phyloP scores from a whole-genome alignment of 2,797 vertebrate genomes.

The Erethizon dorsatum region DNA sequence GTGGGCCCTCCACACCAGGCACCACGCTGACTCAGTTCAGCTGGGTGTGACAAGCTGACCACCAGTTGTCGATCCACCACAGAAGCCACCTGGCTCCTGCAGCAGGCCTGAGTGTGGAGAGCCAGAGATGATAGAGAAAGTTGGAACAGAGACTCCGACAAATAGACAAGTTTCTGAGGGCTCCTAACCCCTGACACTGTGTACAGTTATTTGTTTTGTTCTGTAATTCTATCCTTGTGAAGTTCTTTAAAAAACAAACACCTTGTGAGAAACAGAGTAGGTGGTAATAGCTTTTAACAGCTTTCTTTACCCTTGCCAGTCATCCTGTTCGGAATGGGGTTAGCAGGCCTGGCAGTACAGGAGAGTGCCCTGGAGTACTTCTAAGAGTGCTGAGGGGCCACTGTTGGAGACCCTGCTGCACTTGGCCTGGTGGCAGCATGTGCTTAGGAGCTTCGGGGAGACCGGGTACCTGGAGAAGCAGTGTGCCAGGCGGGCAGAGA shows the following conservation, averaged over 20 bases:
- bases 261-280: not conserved
- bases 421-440: not conserved
- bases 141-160: not conserved
- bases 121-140: not conserved
- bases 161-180: not conserved
- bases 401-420: not conserved
- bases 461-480: not conserved
- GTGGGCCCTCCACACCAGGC: too few relatives aligned
- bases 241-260: not conserved
- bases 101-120: not conserved
- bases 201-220: accelerated
- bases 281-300: not conserved
- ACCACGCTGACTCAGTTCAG: too few relatives aligned
- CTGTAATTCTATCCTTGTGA: not conserved
- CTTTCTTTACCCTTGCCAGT: not conserved
- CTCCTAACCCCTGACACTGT: accelerated
- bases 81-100: not conserved
- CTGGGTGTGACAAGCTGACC: too few relatives aligned
- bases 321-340: not conserved
- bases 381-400: not conserved
- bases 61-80: too few relatives aligned
- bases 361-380: not conserved
- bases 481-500: not conserved
- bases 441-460: not conserved
- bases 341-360: not conserved